phyloP scores from a whole-genome alignment of 2,797 vertebrate genomes.

The Hipposideros larvatus region DNA sequence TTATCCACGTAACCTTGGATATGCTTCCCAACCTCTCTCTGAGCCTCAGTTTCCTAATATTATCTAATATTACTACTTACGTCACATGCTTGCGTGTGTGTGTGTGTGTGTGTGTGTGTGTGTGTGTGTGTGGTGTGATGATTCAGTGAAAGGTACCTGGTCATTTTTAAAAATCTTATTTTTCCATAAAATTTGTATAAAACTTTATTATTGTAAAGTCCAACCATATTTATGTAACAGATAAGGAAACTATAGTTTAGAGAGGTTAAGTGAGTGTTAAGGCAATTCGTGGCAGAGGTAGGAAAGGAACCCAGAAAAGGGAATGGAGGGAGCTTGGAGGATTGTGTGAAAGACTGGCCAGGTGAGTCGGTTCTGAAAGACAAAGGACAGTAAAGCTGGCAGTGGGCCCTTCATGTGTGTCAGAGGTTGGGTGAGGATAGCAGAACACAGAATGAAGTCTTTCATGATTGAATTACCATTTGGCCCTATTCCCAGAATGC shows the following conservation, averaged over 20 bases:
- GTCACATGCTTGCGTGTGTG: not conserved
- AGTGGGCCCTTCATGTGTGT: not conserved
- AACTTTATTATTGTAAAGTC: not conserved
- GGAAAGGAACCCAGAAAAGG: not conserved
- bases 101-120: no score
- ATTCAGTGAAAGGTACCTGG: not conserved
- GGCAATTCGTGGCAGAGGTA: not conserved
- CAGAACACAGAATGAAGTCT: conserved; percentile 36
- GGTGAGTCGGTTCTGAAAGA: not conserved
- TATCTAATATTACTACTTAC: not conserved
- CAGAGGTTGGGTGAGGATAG: not conserved
- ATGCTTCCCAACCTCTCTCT: not conserved
- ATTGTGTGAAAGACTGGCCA: not conserved
- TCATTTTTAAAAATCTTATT: conserved; percentile 24
- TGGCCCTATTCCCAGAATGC: conserved; percentile 47
- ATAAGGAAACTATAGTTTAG: not conserved
- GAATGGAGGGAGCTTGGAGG: not conserved
- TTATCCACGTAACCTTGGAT: not conserved
- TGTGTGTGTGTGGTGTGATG: not conserved
- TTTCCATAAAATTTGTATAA: not conserved
- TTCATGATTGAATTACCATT: not conserved
- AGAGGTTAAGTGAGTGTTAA: not conserved
- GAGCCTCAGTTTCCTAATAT: not conserved
- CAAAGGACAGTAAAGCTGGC: not conserved
- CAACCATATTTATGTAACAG: not conserved